Conservation (phyloP, 2,113 vertebrate genomes). For the Macquaria ambigua region DNA sequence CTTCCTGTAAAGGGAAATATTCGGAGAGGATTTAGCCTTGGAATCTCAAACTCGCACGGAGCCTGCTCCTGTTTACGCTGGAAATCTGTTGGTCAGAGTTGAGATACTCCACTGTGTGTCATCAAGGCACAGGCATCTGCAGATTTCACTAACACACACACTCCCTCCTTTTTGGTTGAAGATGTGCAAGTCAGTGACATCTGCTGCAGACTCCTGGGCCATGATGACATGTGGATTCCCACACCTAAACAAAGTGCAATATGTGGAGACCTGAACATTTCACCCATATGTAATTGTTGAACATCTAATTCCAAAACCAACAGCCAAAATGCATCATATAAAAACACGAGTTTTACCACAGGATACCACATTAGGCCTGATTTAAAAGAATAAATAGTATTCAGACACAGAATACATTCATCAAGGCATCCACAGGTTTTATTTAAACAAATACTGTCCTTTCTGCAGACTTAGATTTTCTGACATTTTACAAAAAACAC, state of each 20-base stretch:
- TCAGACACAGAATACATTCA: not conserved
- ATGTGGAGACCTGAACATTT: not conserved
- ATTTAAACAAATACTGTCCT: not conserved
- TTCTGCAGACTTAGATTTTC: not conserved
- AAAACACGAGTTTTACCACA: no score
- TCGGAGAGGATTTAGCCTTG: slow-evolving; percentile 78
- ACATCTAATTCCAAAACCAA: not conserved
- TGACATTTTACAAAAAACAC: not conserved
- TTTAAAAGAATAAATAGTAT: not conserved
- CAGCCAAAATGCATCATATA: no score
- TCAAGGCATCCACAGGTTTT: not conserved
- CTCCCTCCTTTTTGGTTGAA: not conserved
- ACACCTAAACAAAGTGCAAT: not conserved
- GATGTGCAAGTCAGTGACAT: slow-evolving; percentile 8
- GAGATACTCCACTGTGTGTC: slow-evolving; percentile 17
- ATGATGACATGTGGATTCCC: not conserved
- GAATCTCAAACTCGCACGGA: slow-evolving; percentile 80
- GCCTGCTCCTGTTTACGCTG: slow-evolving; percentile 68
- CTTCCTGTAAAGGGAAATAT: slow-evolving; percentile 79
- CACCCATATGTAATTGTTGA: not conserved
- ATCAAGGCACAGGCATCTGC: slow-evolving; percentile 38
- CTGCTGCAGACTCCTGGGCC: not conserved
- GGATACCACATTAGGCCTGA: no score
- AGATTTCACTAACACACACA: slow-evolving; percentile 7
- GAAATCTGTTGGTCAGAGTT: slow-evolving; percentile 73